Conservation (phyloP, 2,888 invertebrate genomes). For the Leucozona laternaria region DNA sequence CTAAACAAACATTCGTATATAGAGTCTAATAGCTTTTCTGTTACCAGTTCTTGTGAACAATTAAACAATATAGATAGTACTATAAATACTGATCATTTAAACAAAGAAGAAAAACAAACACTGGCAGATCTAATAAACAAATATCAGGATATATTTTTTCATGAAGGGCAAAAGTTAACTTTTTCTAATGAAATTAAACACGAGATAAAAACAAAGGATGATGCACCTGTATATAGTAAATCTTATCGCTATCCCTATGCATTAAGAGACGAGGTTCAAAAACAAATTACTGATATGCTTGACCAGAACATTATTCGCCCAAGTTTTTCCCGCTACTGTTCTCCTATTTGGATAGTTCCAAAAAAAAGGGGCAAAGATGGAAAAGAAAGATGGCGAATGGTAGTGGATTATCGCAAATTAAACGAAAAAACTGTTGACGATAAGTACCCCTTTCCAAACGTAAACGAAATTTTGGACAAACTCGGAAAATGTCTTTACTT, state of each 20-base stretch:
- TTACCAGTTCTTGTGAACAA: not conserved
- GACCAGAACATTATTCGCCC: not conserved
- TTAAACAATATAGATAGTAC: too few species aligned
- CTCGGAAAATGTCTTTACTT: not conserved
- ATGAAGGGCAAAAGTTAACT: not conserved
- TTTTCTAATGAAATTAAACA: not conserved
- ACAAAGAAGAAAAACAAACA: not conserved
- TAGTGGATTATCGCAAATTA: not conserved
- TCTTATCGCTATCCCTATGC: not conserved
- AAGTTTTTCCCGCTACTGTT: not conserved
- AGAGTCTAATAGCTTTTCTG: too few species aligned
- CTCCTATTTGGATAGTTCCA: not conserved
- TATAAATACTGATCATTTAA: not conserved
- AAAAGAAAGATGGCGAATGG: not conserved
- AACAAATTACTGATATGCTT: not conserved
- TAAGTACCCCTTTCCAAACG: not conserved
- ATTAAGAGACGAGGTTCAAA: not conserved
- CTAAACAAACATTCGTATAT: too few species aligned
- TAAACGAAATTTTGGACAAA: not conserved
- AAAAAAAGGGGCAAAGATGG: not conserved
- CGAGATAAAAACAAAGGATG: not conserved
- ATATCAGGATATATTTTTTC: not conserved
- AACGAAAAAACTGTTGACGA: not conserved
- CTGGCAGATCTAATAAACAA: not conserved
- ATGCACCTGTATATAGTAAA: not conserved